These are phyloP conservation scores for Callipepla squamata DNA, from an alignment of 2,113 vertebrate species.

Conservation along the genomic window DNA sequence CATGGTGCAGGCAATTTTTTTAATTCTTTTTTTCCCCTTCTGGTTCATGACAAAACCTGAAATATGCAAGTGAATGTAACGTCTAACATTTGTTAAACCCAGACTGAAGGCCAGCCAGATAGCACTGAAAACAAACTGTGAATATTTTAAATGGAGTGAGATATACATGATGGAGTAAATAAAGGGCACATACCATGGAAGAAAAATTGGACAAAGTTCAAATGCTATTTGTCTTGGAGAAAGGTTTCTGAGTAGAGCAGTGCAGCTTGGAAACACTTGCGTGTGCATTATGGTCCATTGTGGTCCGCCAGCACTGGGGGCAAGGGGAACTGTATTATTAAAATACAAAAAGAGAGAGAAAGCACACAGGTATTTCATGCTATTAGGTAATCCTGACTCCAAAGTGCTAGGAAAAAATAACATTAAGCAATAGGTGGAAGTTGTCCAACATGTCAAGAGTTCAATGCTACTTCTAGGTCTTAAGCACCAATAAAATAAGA, in stretches of 20 bases:
- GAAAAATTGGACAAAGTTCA: slow-evolving; percentile 65
- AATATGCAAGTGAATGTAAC: slow-evolving; percentile 49
- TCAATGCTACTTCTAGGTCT: slow-evolving; percentile 68
- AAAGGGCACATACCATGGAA: slow-evolving; percentile 65
- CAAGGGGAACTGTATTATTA: neutral
- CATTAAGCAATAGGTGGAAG: slow-evolving; percentile 56
- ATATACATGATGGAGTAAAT: slow-evolving; percentile 66
- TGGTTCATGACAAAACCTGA: slow-evolving; percentile 63
- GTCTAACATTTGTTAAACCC: slow-evolving; percentile 58
- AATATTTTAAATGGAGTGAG: slow-evolving; percentile 73
- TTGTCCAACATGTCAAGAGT: slow-evolving; percentile 55
- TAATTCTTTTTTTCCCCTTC: neutral
- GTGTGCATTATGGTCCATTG: neutral
- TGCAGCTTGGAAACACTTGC: slow-evolving; percentile 1
- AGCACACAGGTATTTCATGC: neutral
- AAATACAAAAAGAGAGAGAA: neutral
- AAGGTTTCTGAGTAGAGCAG: slow-evolving; percentile 25
- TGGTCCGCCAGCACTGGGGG: neutral
- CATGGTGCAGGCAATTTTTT: neutral
- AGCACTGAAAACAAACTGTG: slow-evolving; percentile 70
- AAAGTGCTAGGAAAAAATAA: neutral
- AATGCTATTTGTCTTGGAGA: slow-evolving; percentile 49
- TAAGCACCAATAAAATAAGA: slow-evolving; percentile 71
- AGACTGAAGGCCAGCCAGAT: slow-evolving; percentile 66
- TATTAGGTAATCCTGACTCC: slow-evolving; percentile 18